Evolutionary conservation across 2,797 vertebrate genomes (phyloP).

Genomic region (Hoplostethus atlanticus): DNA sequence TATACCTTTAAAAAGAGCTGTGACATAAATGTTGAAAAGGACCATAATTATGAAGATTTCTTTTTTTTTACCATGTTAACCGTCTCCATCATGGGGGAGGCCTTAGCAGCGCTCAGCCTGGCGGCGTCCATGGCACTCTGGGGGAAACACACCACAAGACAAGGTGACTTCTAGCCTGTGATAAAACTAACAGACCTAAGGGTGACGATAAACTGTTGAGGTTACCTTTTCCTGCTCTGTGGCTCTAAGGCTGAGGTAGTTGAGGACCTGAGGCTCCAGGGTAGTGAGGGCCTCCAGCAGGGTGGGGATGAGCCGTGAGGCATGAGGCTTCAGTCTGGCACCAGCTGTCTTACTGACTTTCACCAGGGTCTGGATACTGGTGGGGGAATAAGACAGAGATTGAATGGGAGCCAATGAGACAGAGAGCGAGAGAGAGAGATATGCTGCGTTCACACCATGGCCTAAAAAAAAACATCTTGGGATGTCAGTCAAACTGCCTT

Average conservation of each 20-base stretch:
- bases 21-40: background rate
- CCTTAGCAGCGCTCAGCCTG: constrained; percentile 96
- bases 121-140: constrained; percentile 97
- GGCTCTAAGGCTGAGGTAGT: constrained; percentile 96
- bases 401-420: background rate
- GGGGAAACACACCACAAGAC: constrained; percentile 13
- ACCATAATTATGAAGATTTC: background rate
- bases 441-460: background rate
- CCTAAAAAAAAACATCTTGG: background rate
- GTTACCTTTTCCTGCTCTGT: constrained; percentile 97
- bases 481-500: background rate
- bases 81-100: constrained; percentile 99
- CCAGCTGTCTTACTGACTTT: constrained; percentile 98
- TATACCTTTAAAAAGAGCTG: background rate
- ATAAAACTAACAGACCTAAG: background rate
- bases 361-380: constrained; percentile 96
- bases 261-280: constrained; percentile 96
- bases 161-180: background rate
- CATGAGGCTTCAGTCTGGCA: constrained; percentile 93
- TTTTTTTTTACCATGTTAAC: constrained; percentile 91
- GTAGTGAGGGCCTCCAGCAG: constrained; percentile 94
- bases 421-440: background rate
- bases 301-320: constrained; percentile 93
- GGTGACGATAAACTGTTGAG: rapidly evolving
- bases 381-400: background rate